Percentiles rank a stretch among this genome's conserved stretches.
Conservation (phyloP, 2,888 invertebrate species). For the Stomorhina lunata region DNA sequence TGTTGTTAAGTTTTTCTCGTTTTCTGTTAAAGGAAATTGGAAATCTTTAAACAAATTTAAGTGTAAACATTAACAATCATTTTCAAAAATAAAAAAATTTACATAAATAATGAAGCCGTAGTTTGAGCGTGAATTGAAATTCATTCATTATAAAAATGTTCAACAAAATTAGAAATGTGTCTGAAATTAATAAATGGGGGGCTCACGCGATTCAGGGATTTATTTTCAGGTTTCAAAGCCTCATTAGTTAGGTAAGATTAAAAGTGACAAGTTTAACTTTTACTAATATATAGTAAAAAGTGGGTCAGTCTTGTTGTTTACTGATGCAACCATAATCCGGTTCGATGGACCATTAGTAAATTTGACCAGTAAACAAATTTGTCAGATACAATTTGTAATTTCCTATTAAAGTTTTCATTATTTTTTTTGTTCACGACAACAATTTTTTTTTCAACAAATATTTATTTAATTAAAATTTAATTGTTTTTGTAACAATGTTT, state of each 20-base stretch:
- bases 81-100: conserved; percentile 22
- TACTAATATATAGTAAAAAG: too few relatives aligned
- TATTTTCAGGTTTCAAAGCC: not conserved
- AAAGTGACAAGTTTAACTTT: not conserved
- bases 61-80: conserved; percentile 49
- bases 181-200: not conserved
- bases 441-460: not conserved
- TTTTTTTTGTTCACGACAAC: too few relatives aligned
- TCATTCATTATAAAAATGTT: conserved; percentile 26
- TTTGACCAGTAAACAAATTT: too few relatives aligned
- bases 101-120: conserved; percentile 51
- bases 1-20: not conserved
- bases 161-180: not conserved
- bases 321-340: too few relatives aligned
- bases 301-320: too few relatives aligned
- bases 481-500: not conserved
- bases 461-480: not conserved
- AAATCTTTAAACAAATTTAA: conserved; percentile 20
- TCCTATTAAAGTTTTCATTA: too few relatives aligned
- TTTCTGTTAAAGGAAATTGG: conserved; percentile 32
- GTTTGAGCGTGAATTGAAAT: not conserved
- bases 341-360: too few relatives aligned
- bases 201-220: not conserved
- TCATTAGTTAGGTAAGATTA: not conserved
- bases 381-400: too few relatives aligned